Base-by-base conservation (phyloP, 2,113 vertebrate species). In the Phoxinus phoxinus region DNA sequence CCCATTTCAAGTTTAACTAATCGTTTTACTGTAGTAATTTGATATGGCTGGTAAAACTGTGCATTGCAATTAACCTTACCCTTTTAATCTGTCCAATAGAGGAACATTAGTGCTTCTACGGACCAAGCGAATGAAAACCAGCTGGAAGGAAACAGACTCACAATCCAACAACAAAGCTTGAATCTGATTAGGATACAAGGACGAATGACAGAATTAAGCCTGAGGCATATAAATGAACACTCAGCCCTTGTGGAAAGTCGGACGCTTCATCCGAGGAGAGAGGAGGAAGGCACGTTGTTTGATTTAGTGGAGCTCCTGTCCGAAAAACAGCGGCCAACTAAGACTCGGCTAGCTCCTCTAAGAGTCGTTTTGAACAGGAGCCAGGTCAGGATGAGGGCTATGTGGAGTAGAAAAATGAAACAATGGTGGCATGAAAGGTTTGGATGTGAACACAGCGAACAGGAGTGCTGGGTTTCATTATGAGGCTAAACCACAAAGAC, bases 81-180 rank as follows among this genome's bases (percentile, higher is more conserved):
- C 85, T 51, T 78, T 84, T 78, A 84, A 82, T 75, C 79, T 25
- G 12, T 12, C 41, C 23, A 32, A 84, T 81, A 78, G 75, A 44
- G 30, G 21, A 63, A 63, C 35, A 35, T 75, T 82, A 35, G 67
- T 58, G 35, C 73, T 71, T 61, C 21, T 56, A 35, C 19, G 25
- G 15, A 15, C n/a, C 37, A 21, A 37, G 58, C 3, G 25, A 89
- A 89, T 80, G 86, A 89, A 81, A 84, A 87, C 81, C 88, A 89
- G 17, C 83, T 89, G 88, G 56, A 58, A 63, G 67, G 81, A 80
- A 86, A n/a, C 71, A 37, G 67, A 7, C 72, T 48, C 56, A 4
- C 19, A 46, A 51, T 80, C 7, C 41, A 56, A 82, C 80, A 82
- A 82, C 80, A 41, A 56, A 58, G 81, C 51, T 69, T 81, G 77